Base-by-base conservation (phyloP, 2,888 invertebrate genomes). In the Sinhomidia bicolor region DNA sequence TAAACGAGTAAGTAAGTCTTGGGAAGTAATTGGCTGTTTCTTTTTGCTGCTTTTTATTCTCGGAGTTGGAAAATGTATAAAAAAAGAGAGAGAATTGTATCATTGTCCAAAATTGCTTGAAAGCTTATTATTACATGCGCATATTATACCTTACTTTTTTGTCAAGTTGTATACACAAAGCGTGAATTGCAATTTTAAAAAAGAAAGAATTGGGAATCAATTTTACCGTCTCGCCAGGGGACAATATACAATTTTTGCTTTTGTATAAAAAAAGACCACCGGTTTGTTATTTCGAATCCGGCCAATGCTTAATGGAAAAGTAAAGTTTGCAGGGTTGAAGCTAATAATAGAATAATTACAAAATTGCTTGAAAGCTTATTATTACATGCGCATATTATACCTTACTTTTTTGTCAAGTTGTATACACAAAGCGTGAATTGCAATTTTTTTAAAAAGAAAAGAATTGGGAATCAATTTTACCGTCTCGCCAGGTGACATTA, bases 21-120 rank as follows among this genome's bases (percentile, higher is more conserved):
- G 26, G 23, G 60, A 26, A 60, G 26, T 60, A 60, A 60, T 60
- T 60, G 60, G 60, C 26, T 60, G 60, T 26, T 60, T 14, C n/a
- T n/a, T 17, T 57, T 57, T 60, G 23, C 17, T 60, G 26, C 17
- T 54, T 10, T 60, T 26, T 26, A 60, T 60, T 60, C 26, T 60
- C 26, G 60, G 26, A 60, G 26, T 26, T 6, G 4, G 26, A 26
- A 4, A 26, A 60, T n/a, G n/a, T n/a, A 10, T 54, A 17, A 12
- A 17, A 54, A 54, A 3, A 36, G 36, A 17, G 51, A 12, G 47
- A 12, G 12, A 47, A 12, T 4, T 54, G 51, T 17, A 10, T 47
- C 1, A 10, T 47, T 47, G 44, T 12, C 4, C 44, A 47, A 47
- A 47, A 47, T 47, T 47, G 44, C 44, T 47, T 47, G 44, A 12